These are phyloP conservation scores for Brienomyrus brachyistius DNA, from an alignment of 2,113 vertebrate genomes.

Conservation along the genomic window DNA sequence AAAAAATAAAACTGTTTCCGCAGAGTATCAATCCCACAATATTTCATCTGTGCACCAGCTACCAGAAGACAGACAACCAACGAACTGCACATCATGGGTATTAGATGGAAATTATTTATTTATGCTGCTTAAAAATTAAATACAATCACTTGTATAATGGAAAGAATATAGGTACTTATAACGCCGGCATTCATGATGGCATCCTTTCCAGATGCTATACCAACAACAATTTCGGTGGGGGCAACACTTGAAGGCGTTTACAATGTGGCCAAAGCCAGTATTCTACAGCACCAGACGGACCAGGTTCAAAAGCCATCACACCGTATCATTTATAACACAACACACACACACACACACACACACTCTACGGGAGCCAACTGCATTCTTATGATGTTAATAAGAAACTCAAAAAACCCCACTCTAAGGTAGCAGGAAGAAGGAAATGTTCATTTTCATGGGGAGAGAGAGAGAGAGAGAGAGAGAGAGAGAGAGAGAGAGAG, in stretches of 20 bases:
- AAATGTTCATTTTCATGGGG: background rate
- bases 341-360: background rate
- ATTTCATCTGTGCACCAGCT: background rate
- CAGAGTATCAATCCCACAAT: background rate
- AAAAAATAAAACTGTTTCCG: background rate
- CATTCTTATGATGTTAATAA: background rate
- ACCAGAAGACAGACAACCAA: background rate
- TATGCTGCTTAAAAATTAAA: background rate
- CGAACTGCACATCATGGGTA: background rate
- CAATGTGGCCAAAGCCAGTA: background rate
- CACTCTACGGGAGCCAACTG: background rate
- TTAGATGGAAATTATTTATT: background rate
- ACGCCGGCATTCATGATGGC: background rate
- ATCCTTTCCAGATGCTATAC: background rate
- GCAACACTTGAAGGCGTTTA: background rate
- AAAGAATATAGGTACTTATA: background rate
- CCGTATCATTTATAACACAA: background rate
- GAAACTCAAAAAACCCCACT: background rate
- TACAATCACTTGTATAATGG: background rate
- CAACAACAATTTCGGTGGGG: background rate
- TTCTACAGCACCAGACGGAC: background rate
- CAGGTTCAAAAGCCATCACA: background rate
- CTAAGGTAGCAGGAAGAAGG: background rate
- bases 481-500: no score
- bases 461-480: background rate